These are phyloP conservation scores for Manacus vitellinus DNA, from an alignment of 2,113 vertebrate genomes.

Conservation along the genomic window DNA sequence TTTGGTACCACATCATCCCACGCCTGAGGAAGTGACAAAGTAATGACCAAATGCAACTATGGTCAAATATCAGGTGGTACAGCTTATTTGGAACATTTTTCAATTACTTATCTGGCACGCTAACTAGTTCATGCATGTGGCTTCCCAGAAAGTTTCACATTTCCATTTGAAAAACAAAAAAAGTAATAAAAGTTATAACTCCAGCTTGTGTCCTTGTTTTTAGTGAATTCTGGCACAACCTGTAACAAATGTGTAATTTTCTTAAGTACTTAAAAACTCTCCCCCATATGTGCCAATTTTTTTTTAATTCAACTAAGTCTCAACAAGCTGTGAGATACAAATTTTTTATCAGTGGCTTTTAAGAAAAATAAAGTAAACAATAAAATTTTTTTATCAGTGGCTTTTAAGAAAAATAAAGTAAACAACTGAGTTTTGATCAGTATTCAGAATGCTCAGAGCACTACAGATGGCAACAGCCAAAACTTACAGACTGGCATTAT, in stretches of 20 bases:
- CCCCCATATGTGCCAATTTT: not conserved
- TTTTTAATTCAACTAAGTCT: not conserved
- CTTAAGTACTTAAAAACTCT: not conserved
- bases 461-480: not conserved
- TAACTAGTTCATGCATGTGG: not conserved
- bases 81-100: not conserved
- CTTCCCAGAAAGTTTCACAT: not conserved
- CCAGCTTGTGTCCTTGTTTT: not conserved
- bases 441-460: not conserved
- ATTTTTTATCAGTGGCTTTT: not conserved
- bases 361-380: not conserved
- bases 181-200: not conserved
- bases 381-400: not conserved
- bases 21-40: conserved; percentile 71
- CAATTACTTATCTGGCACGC: not conserved
- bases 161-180: not conserved
- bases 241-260: not conserved
- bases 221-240: not conserved
- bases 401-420: not conserved
- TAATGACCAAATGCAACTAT: not conserved
- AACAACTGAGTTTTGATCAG: not conserved
- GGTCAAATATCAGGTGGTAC: not conserved
- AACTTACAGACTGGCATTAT: not conserved
- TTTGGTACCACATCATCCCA: conserved; percentile 97
- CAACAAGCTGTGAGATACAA: not conserved